phyloP scores from a whole-genome alignment of 2,797 vertebrate species.

The Coracias cyanogaster region DNA sequence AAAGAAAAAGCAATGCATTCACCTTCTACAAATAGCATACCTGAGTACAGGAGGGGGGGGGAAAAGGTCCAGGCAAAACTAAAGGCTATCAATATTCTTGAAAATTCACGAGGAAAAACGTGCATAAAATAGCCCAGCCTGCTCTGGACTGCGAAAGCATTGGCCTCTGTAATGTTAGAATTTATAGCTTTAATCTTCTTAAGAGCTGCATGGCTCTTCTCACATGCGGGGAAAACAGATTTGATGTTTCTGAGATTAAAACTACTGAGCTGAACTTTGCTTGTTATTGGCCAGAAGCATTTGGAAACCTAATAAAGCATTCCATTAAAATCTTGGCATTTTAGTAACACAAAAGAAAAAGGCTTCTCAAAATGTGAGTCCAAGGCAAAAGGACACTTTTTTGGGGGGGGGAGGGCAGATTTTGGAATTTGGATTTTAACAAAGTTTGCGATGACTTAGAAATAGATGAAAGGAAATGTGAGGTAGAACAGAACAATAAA shows the following conservation, averaged over 20 bases:
- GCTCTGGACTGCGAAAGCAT: conserved; percentile 19
- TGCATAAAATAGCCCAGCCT: neutral
- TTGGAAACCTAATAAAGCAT: conserved; percentile 76
- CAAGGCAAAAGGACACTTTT: conserved; percentile 45
- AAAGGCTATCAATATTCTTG: conserved; percentile 13
- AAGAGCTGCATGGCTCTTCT: conserved; percentile 65
- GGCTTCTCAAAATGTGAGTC: conserved; percentile 69
- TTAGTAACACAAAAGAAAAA: conserved; percentile 75
- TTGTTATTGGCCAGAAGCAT: conserved; percentile 69
- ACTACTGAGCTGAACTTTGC: conserved; percentile 67
- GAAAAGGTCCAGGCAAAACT: neutral
- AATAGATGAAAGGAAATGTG: neutral
- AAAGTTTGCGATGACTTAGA: conserved; percentile 35
- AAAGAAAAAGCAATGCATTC: neutral
- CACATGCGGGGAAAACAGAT: conserved; percentile 55
- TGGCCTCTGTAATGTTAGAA: conserved; percentile 45
- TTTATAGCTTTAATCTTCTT: conserved; percentile 66
- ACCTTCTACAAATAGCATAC: neutral
- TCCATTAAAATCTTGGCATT: conserved; percentile 78
- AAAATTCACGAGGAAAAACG: conserved; percentile 43
- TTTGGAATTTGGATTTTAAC: conserved; percentile 34
- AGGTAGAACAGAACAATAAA: conserved; percentile 8
- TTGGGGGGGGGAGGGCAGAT: neutral
- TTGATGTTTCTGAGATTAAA: conserved; percentile 66
- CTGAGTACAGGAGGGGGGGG: fast-evolving